A percentile compares a stretch with the other conserved stretches of the same genome.
These are phyloP conservation scores for Furcifer pardalis DNA, from an alignment of 2,797 vertebrate species.

Conservation along the genomic window DNA sequence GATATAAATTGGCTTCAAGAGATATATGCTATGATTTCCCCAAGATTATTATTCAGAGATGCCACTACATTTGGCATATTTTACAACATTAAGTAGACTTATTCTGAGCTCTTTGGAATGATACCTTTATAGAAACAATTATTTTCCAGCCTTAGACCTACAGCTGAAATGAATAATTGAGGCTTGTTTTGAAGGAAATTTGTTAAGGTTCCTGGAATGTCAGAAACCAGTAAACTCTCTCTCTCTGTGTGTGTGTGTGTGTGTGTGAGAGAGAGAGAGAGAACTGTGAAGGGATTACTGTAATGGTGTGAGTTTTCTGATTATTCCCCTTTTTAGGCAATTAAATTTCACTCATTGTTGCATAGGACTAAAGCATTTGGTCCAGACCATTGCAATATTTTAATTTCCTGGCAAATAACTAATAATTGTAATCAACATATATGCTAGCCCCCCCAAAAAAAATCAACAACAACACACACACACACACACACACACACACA, in stretches of 20 bases:
- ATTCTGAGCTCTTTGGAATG: neutral
- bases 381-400: neutral
- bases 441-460: neutral
- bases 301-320: neutral
- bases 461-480: too few relatives aligned
- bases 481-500: too few relatives aligned
- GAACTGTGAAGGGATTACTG: neutral
- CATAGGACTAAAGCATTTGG: neutral
- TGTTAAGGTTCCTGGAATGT: neutral
- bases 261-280: neutral
- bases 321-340: neutral
- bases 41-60: neutral
- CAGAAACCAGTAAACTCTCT: neutral
- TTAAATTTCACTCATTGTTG: neutral
- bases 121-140: neutral
- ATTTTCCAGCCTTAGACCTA: neutral
- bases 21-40: rapidly evolving
- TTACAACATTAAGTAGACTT: neutral
- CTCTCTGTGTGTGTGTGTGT: too few relatives aligned
- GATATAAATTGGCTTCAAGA: neutral
- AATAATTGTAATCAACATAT: neutral
- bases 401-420: neutral
- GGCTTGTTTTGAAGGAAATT: neutral
- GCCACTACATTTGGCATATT: neutral
- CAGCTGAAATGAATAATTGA: slow-evolving; percentile 5